Evolutionary conservation across 30 jellyfish, hydroid and myxozoan genomes (phyloP).

Genomic region (Cassiopea andromeda): DNA sequence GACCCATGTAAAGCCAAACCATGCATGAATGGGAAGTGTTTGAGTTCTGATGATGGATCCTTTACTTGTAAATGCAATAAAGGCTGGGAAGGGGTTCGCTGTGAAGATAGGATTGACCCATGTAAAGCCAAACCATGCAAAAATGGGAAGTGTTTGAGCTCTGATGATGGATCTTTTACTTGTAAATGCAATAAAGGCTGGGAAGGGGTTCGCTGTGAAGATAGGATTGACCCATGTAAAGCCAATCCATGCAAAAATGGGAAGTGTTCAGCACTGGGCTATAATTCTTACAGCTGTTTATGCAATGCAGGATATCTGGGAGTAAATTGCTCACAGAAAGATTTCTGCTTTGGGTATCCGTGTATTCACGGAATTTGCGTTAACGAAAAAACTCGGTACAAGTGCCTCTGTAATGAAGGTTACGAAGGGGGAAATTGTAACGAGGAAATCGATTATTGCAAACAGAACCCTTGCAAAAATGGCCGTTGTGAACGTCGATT

Average conservation of each 20-base stretch:
- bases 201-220: constrained; percentile 31
- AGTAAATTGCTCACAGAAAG: constrained; percentile 21
- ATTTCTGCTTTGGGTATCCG: constrained; percentile 40
- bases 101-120: constrained; percentile 47
- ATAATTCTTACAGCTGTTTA: constrained; percentile 7
- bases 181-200: constrained; percentile 60
- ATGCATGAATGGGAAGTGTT: constrained; percentile 57
- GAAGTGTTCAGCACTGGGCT: constrained; percentile 5
- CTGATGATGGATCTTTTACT: constrained; percentile 33
- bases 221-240: constrained; percentile 24
- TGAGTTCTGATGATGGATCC: not conserved
- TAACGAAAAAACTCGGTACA: constrained; percentile 37
- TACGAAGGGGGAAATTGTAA: constrained; percentile 45
- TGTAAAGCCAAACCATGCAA: constrained; percentile 49
- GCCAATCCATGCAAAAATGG: constrained; percentile 56
- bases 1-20: constrained; percentile 59
- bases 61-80: constrained; percentile 43
- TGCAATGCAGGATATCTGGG: constrained; percentile 67
- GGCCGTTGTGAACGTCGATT: constrained; percentile 37
- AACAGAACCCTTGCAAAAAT: constrained; percentile 33
- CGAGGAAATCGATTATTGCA: constrained; percentile 31
- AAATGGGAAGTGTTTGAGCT: constrained; percentile 45
- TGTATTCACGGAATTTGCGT: constrained; percentile 51
- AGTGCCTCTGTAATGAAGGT: constrained; percentile 50
- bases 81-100: constrained; percentile 62